phyloP scores from a whole-genome alignment of 2,113 vertebrate species.

The Petaurus breviceps region DNA sequence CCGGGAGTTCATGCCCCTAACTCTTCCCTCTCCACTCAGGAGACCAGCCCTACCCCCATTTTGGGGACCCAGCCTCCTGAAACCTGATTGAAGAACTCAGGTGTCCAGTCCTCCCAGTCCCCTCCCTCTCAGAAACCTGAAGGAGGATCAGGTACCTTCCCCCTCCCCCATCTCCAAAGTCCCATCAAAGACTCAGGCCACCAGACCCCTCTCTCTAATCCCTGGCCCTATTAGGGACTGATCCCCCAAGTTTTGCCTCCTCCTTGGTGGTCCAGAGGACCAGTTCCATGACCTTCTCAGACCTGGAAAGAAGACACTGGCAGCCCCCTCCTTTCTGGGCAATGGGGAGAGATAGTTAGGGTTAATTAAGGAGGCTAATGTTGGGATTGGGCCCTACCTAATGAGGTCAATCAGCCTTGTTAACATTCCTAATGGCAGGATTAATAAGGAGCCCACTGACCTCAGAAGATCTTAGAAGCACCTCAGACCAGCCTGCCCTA shows the following conservation, averaged over 20 bases:
- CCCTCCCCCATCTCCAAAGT: not conserved
- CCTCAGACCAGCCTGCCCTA: accelerated
- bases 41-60: not conserved
- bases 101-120: not conserved
- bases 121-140: not conserved
- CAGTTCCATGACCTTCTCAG: not conserved
- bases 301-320: not conserved
- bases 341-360: not conserved
- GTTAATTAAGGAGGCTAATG: not conserved
- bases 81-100: not conserved
- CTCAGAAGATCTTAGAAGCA: not conserved
- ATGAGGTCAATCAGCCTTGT: conserved; percentile 12
- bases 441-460: not conserved
- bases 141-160: not conserved
- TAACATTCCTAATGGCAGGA: not conserved
- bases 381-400: conserved; percentile 22
- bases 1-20: not conserved
- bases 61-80: not conserved
- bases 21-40: not conserved
- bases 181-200: not conserved
- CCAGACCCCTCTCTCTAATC: not conserved
- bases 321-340: not conserved
- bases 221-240: not conserved
- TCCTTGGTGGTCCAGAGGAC: not conserved
- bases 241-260: not conserved